Evolutionary conservation across 2,797 vertebrate species (phyloP).

Genomic region (Sebastes trivittatus): DNA sequence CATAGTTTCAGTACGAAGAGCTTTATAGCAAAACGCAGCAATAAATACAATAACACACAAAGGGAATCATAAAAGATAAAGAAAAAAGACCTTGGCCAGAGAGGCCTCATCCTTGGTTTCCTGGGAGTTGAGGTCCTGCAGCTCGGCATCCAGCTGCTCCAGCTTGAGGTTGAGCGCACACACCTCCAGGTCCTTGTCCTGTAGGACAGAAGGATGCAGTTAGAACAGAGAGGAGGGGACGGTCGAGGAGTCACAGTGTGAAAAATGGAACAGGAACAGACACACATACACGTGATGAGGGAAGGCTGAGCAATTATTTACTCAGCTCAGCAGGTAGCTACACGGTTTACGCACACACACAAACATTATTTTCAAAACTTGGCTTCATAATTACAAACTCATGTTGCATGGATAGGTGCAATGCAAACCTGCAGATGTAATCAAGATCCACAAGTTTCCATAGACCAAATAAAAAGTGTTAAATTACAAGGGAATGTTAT

Average conservation of each 20-base stretch:
- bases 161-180: constrained; percentile 88
- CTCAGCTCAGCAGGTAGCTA: constrained; percentile 6
- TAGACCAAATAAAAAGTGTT: not conserved
- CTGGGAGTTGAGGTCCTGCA: constrained; percentile 95
- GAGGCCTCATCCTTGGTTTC: constrained; percentile 97
- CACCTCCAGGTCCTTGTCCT: constrained; percentile 95
- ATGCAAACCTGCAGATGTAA: not conserved
- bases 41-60: not conserved
- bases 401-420: not conserved
- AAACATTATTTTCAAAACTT: not conserved
- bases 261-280: not conserved
- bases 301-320: not conserved
- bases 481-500: not conserved
- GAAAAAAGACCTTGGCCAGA: constrained; percentile 85
- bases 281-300: not conserved
- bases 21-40: not conserved
- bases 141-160: constrained; percentile 91
- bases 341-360: not conserved
- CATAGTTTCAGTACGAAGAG: not conserved
- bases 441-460: not conserved
- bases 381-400: not conserved
- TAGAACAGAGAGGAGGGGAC: not conserved
- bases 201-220: constrained; percentile 3
- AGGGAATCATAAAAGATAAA: not conserved
- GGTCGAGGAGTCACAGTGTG: not conserved